phyloP scores from a whole-genome alignment of 2,888 invertebrate species.

The Pegoplata infirma region DNA sequence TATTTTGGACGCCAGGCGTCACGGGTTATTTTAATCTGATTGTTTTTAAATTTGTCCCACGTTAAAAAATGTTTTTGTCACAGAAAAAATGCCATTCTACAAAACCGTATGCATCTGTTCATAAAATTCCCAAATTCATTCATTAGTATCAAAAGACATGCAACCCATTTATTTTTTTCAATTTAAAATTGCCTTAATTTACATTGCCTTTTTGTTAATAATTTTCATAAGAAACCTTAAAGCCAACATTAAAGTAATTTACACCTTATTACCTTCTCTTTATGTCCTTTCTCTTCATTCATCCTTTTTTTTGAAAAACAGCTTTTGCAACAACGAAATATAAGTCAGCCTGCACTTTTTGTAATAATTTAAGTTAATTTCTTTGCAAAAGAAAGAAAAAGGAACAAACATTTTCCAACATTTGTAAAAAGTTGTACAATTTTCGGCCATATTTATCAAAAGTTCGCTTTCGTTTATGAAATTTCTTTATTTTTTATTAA shows the following conservation, averaged over 20 bases:
- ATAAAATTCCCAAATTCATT: no score
- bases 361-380: conserved; percentile 51
- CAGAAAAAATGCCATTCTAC: no score
- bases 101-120: no score
- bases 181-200: neutral
- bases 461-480: conserved; percentile 43
- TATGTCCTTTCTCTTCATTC: conserved; percentile 8
- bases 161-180: neutral
- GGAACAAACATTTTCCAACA: conserved; percentile 20
- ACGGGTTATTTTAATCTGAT: no score
- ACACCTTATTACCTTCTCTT: conserved; percentile 24
- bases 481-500: neutral
- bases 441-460: conserved; percentile 47
- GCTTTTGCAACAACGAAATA: neutral
- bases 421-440: conserved; percentile 42
- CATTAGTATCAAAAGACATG: neutral
- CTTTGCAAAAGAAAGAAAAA: conserved; percentile 13
- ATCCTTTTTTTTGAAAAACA: neutral
- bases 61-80: no score
- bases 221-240: neutral
- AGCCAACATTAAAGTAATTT: conserved; percentile 35
- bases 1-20: no score
- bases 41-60: no score
- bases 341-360: conserved; percentile 12
- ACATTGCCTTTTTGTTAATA: neutral